Evolutionary conservation across 2,113 vertebrate genomes (phyloP).

Genomic region (Siniperca knerii): DNA sequence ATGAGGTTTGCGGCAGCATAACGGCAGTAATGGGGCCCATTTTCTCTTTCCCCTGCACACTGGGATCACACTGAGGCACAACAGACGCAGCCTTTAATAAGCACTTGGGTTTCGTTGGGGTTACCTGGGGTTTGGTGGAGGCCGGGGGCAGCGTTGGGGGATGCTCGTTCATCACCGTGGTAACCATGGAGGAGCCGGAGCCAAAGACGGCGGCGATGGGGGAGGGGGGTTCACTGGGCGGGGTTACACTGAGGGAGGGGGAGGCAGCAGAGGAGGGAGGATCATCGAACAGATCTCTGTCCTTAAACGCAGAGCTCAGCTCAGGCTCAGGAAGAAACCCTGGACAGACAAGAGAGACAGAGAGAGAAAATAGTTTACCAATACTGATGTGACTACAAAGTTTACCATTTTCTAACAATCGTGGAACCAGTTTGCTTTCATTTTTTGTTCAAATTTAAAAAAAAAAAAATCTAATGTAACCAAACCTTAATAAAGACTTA

Average conservation of each 20-base stretch:
- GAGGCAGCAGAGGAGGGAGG: constrained; percentile 54
- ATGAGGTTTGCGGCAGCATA: constrained; percentile 55
- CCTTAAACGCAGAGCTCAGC: constrained; percentile 86
- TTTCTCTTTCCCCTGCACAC: constrained; percentile 43
- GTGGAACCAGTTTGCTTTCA: neutral
- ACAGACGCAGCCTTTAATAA: constrained; percentile 67
- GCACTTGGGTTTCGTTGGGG: constrained; percentile 44
- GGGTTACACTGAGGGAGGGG: constrained; percentile 64
- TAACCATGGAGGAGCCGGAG: constrained; percentile 82
- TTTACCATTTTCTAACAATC: neutral
- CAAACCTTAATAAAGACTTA: neutral
- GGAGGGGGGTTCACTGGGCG: constrained; percentile 72
- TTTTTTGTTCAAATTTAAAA: neutral
- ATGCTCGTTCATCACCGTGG: constrained; percentile 87
- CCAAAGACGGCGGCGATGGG: constrained; percentile 68
- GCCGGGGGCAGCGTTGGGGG: constrained; percentile 87
- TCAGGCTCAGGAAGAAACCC: constrained; percentile 83
- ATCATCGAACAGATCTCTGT: constrained; percentile 66
- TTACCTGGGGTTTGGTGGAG: constrained; percentile 90
- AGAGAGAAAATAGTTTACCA: neutral
- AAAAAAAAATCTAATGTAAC: neutral
- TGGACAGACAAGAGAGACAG: constrained; percentile 63
- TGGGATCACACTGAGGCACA: constrained; percentile 58
- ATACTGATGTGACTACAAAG: neutral
- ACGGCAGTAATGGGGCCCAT: constrained; percentile 62